Evolutionary conservation across 1,140 invertebrate species (phyloP).

Genomic region (Himalopsyche phryganea): DNA sequence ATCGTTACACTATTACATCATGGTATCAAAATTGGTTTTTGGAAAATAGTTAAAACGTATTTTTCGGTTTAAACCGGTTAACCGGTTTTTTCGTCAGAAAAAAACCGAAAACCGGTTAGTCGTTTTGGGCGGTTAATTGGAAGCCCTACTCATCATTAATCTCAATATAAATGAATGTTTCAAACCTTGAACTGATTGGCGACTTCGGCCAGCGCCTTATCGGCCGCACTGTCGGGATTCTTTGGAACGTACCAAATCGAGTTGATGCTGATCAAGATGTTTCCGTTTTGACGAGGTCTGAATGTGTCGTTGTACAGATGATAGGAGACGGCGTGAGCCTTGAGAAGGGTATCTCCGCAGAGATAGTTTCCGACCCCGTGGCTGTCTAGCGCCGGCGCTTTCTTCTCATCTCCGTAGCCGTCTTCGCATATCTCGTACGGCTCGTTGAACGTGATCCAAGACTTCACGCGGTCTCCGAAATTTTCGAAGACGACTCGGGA

Average conservation of each 20-base stretch:
- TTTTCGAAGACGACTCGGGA: conserved; percentile 51
- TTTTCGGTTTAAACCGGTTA: no score
- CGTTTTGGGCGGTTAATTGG: no score
- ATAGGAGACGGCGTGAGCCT: conserved; percentile 56
- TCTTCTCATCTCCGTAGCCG: conserved; percentile 55
- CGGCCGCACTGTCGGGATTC: conserved; percentile 43
- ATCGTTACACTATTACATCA: no score
- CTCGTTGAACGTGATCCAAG: conserved; percentile 59
- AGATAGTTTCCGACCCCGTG: conserved; percentile 55
- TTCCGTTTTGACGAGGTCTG: conserved; percentile 45
- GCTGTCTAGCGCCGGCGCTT: conserved; percentile 48
- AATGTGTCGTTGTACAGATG: conserved; percentile 55
- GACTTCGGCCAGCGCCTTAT: conserved; percentile 46
- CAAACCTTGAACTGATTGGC: conserved; percentile 54
- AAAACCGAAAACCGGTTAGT: no score
- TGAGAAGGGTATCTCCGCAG: conserved; percentile 54
- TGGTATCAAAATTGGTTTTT: no score
- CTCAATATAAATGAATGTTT: no score
- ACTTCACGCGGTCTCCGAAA: conserved; percentile 55
- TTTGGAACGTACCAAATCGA: conserved; percentile 51
- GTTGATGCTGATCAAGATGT: conserved; percentile 52
- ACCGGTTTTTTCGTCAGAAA: no score
- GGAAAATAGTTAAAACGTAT: no score
- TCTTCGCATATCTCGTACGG: conserved; percentile 53
- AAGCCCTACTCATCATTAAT: no score